Evolutionary conservation across 2,888 invertebrate species (phyloP), one percentile per base, ranked within the genome.

Genomic region (Lathronympha strigana): DNA sequence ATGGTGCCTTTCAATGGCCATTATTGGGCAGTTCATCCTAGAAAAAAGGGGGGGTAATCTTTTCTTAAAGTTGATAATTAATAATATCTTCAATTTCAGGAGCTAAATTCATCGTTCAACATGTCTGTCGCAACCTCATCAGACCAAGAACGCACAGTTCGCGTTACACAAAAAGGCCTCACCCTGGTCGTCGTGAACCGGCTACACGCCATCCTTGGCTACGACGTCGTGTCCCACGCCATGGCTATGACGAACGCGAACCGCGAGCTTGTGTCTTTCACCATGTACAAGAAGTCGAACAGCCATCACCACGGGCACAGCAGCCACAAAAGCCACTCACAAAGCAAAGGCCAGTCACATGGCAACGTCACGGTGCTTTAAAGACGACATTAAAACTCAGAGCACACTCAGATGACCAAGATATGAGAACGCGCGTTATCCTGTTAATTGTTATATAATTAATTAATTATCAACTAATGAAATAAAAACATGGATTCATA

Each of bases 241-340:
- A 92, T 92, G 92, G 87, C 91, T 1, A 91, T 92, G 88, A 91
- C 92, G 19, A 91, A 90, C 71, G 86, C 90, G 13, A 92, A 92
- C 74, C 79, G 92, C 2, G 92, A 92, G 74, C 81, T 92, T 38
- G 78, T 92, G 51, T 91, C 92, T 17, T 92, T 92, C 80, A 88
- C 90, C 11, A 81, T 92, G 87, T 92, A 92, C 73, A 92, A 92
- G 81, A 92, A 92, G 76, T 82, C 86, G 2, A 79, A 78, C 66
- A 68, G 76, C 2, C 84, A 84, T 68, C 83, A 82, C 33, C 83
- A 82, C 31, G 50, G 74, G 2, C 83, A 83, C 61, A 61, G 72
- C 15, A 75, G 74, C 40, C 80, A 82, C 58, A 82, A 82, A 67
- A 72, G 72, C 40, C 83, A 83, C 21, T 23, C 79, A 0, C n/a